These are phyloP conservation scores for Toxotes lorentzi DNA, from an alignment of 2,797 vertebrate genomes.

Conservation along the genomic window DNA sequence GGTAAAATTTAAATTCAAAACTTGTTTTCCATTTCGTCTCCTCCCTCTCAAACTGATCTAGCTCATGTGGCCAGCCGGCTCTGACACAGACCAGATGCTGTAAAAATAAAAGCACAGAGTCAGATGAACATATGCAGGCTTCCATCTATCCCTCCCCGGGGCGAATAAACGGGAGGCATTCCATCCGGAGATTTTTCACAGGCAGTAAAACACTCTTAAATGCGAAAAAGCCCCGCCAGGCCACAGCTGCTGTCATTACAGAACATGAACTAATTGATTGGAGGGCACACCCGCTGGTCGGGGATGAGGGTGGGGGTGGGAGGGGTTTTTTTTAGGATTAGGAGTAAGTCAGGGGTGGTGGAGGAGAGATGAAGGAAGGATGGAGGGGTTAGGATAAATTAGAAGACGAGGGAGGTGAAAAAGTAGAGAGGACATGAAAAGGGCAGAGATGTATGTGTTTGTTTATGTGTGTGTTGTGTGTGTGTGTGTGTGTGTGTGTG, in stretches of 20 bases:
- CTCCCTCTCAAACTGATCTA: conserved; percentile 16
- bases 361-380: background rate
- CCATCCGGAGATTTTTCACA: conserved; percentile 34
- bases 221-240: conserved; percentile 41
- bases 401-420: conserved; percentile 39
- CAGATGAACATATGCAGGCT: conserved; percentile 53
- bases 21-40: background rate
- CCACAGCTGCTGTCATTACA: conserved; percentile 71
- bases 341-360: conserved; percentile 25
- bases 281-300: conserved; percentile 36
- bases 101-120: conserved; percentile 48
- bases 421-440: conserved; percentile 25
- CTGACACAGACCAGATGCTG: conserved; percentile 59
- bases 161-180: conserved; percentile 36
- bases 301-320: background rate
- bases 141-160: conserved; percentile 44
- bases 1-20: background rate
- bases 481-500: conserved; percentile 7
- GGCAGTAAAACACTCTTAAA: conserved; percentile 59
- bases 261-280: conserved; percentile 67
- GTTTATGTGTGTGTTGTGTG: conserved; percentile 2
- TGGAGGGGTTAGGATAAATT: conserved; percentile 24
- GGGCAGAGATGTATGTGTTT: conserved; percentile 3
- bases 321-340: conserved; percentile 32
- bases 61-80: conserved; percentile 18